Conservation (phyloP, 2,888 invertebrate genomes). For the Cryptus armator region DNA sequence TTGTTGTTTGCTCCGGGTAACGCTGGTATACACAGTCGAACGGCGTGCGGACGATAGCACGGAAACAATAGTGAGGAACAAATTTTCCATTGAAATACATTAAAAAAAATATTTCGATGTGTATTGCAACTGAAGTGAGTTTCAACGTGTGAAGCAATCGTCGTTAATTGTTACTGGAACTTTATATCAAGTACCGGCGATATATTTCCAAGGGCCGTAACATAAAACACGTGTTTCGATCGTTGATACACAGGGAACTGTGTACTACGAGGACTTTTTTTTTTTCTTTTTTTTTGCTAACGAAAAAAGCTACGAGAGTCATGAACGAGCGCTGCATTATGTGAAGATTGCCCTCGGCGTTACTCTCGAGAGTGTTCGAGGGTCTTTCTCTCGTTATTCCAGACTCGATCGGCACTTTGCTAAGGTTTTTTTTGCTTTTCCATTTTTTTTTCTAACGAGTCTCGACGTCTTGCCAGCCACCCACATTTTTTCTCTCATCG, state of each 20-base stretch:
- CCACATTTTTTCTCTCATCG: slow-evolving; percentile 44
- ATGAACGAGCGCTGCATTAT: slow-evolving; percentile 55
- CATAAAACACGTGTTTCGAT: slow-evolving; percentile 59
- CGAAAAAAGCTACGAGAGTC: slow-evolving; percentile 53
- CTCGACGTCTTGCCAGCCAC: slow-evolving; percentile 28
- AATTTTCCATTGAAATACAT: no score
- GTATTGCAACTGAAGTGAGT: not conserved
- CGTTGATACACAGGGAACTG: not conserved
- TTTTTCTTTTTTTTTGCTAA: slow-evolving; percentile 52
- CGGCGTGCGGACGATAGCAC: no score
- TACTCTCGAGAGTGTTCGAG: slow-evolving; percentile 50
- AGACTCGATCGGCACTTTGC: slow-evolving; percentile 26
- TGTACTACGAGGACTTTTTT: slow-evolving; percentile 42
- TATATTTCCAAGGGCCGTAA: slow-evolving; percentile 50
- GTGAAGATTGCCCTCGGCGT: not conserved
- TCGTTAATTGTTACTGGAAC: slow-evolving; percentile 58
- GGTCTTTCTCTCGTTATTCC: slow-evolving; percentile 36
- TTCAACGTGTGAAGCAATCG: slow-evolving; percentile 8
- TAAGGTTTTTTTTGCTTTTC: slow-evolving; percentile 3
- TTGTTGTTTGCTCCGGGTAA: not conserved
- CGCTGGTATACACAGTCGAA: not conserved
- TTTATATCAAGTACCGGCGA: slow-evolving; percentile 36
- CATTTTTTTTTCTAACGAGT: not conserved
- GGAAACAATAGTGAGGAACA: no score
- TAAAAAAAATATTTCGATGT: no score